A percentile compares a stretch with the other conserved stretches of the same genome.
Evolutionary conservation across 92 coral and sea anemone species (phyloP).

Genomic region (Chrysogorgia sp.): DNA sequence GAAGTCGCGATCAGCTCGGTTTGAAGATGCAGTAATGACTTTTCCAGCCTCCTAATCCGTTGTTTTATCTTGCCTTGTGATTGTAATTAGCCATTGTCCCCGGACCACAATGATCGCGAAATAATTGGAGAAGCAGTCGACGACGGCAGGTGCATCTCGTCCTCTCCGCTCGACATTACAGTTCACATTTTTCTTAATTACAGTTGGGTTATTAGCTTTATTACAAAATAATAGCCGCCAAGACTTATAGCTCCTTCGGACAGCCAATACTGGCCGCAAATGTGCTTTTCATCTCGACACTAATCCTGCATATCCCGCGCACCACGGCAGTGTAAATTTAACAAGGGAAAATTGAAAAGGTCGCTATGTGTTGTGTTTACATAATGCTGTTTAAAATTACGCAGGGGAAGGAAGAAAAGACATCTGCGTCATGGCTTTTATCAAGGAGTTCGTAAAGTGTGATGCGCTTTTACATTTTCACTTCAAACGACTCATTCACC

Average conservation of each 20-base stretch:
- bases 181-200: slow-evolving; percentile 47
- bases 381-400: slow-evolving; percentile 21
- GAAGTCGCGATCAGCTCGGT: not conserved
- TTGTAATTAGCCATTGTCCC: slow-evolving; percentile 48
- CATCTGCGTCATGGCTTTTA: slow-evolving; percentile 21
- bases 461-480: not conserved
- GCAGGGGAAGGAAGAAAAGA: not conserved
- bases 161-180: not conserved
- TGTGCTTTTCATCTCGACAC: not conserved
- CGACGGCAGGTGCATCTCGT: slow-evolving; percentile 41
- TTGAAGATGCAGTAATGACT: slow-evolving; percentile 36
- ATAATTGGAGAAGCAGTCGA: slow-evolving; percentile 43
- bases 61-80: slow-evolving; percentile 50
- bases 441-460: not conserved
- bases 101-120: slow-evolving; percentile 43
- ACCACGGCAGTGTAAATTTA: slow-evolving; percentile 11
- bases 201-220: slow-evolving; percentile 34
- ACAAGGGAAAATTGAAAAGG: slow-evolving; percentile 23
- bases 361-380: slow-evolving; percentile 24
- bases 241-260: not conserved
- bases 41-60: slow-evolving; percentile 42
- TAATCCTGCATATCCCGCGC: not conserved
- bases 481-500: not conserved
- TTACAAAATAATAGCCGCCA: slow-evolving; percentile 41
- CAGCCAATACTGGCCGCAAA: not conserved